Evolutionary conservation across 2,113 vertebrate species (phyloP), one percentile per base, ranked within the genome.

Genomic region (Heteronetta atricapilla): DNA sequence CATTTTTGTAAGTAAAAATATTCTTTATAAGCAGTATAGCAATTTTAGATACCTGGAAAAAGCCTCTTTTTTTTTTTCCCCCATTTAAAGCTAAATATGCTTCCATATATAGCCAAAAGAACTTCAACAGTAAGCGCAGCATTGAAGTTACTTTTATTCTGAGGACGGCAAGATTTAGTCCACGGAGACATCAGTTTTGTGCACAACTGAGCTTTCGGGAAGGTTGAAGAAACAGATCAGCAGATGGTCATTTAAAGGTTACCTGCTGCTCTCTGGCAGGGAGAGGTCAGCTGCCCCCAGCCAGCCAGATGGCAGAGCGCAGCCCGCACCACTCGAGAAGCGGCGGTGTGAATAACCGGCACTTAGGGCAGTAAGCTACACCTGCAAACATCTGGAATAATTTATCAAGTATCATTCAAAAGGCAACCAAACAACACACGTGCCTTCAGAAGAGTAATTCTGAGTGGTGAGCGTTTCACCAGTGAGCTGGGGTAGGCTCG

Each of bases 351-450:
- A 95, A 67, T 13, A 38, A 2, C 52, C 64, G 58, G 40, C 91
- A 73, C 81, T 60, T 3, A 15, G 81, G 92, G 85, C 23, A 82
- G 94, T 88, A 97, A 97, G 68, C 76, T 95, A 97, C 59, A 97
- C 94, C 96, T 98, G 95, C 79, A 85, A 94, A 92, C 95, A 98
- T 87, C 93, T 97, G 96, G 68, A 97, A 96, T 38, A 55, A 83
- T 73, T 86, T 42, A 86, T 86, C 86, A 36, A 28, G 64, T 88
- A 72, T 81, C 95, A 60, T 50, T 40, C 69, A 34, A 4, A 83
- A 58, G 75, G 64, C 80, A 66, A 8, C 80, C 58, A 13, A 48
- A 34, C 46, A 58, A 64, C 0, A 1, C 63, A 4, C 2, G 17
- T n/a, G 83, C 69, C 76, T 90, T 42, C 80, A 20, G 42, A 74